Conservation (phyloP, 1,140 invertebrate genomes). For the Antheraea mylitta region DNA sequence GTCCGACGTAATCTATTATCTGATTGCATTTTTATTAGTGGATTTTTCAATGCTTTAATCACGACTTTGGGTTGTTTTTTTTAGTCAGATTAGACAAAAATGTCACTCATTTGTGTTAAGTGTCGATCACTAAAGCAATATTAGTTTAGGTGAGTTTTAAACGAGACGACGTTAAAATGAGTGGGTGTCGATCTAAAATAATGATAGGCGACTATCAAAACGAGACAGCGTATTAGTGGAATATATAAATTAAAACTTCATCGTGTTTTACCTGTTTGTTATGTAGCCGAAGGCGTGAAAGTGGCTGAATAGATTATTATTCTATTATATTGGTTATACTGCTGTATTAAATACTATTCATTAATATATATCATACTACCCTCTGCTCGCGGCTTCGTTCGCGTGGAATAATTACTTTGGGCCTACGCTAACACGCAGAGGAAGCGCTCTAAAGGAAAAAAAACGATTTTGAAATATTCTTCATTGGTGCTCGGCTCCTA, state of each 20-base stretch:
- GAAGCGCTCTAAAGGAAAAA: too few relatives aligned
- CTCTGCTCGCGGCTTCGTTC: too few relatives aligned
- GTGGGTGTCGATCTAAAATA: neutral
- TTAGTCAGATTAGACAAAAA: neutral
- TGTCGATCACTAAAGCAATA: neutral
- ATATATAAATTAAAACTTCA: neutral
- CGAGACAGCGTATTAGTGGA: neutral
- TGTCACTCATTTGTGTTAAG: neutral
- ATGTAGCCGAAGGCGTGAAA: neutral
- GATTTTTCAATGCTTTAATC: neutral
- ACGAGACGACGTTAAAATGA: neutral
- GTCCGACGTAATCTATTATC: slow-evolving; percentile 12
- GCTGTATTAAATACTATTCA: too few relatives aligned
- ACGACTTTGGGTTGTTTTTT: neutral
- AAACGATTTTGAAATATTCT: too few relatives aligned
- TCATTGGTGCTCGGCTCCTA: too few relatives aligned
- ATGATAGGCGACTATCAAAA: neutral
- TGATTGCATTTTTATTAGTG: slow-evolving; percentile 5
- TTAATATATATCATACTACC: too few relatives aligned
- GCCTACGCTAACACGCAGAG: too few relatives aligned
- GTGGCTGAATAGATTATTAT: too few relatives aligned
- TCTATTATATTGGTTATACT: too few relatives aligned
- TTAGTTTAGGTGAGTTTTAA: slow-evolving; percentile 1
- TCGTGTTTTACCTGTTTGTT: neutral
- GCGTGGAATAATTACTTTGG: too few relatives aligned